Base-by-base conservation (phyloP, 2,113 vertebrate species). In the Lontra canadensis region DNA sequence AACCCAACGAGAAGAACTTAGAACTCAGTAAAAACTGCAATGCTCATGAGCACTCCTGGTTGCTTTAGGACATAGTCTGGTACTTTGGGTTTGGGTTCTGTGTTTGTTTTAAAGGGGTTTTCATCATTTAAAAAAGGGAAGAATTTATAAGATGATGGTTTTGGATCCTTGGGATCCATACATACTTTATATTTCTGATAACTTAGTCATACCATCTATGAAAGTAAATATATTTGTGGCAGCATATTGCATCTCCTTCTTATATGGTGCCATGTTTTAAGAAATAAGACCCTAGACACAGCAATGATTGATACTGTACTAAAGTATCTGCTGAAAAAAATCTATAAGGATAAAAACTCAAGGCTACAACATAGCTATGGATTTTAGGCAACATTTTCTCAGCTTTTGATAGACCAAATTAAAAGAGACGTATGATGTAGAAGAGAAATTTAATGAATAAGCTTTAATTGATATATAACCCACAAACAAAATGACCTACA, bases 361-460 rank as follows among this genome's bases (percentile, higher is more conserved):
- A 86, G 93, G 15, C 3, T 71, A 88, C 12, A 49, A 39, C 4
- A 92, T 25, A 71, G 12, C 17, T 82, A 52, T 13, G 78, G 20
- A 88, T 31, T 61, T 88, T 26, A 83, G 23, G 63, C 31, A 7
- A 52, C n/a, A 87, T 25, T 14, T 57, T 42, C 44, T 39, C n/a
- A 47, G 7, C 10, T 90, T 89, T 74, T 89, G 26, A 55, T 29
- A 65, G 4, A 67, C 4, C 15, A 73, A 34, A 13, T 63, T n/a
- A 74, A 69, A 69, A 39, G 67, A 36, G 42, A 81, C 7, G 14
- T 36, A 83, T 65, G 12, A 61, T 76, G 25, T 49, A 79, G 29
- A 84, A 73, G 31, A 87, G 36, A 94, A 94, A 55, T 49, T 94
- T 90, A 83, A 83, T 83, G 21, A 92, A 55, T 47, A 76, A 20